Conservation (phyloP, 2,113 vertebrate species). For the Cryptomyrus ogoouensis region DNA sequence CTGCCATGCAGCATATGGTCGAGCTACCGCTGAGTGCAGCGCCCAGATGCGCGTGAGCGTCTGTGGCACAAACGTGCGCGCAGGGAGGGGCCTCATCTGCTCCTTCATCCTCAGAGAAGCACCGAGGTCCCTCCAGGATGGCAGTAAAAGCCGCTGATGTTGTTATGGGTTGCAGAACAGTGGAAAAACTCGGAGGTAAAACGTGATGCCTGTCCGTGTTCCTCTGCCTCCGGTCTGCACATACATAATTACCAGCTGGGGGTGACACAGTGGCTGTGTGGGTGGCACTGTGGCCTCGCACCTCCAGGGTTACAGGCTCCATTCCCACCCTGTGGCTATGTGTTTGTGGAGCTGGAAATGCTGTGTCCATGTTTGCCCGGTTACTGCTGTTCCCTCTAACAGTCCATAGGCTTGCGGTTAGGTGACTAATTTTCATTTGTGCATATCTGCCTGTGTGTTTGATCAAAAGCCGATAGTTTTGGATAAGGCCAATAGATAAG, state of each 20-base stretch:
- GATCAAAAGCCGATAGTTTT: background rate
- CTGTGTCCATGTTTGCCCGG: background rate
- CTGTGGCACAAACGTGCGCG: background rate
- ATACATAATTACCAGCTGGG: background rate
- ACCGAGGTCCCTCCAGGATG: background rate
- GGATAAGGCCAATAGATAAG: background rate
- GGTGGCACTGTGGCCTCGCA: background rate
- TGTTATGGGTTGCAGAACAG: background rate
- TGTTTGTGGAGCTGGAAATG: background rate
- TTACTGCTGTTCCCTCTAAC: background rate
- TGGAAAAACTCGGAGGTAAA: background rate
- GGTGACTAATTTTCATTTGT: background rate
- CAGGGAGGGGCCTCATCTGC: background rate
- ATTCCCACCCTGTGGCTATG: background rate
- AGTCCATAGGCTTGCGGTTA: background rate
- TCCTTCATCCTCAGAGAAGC: background rate
- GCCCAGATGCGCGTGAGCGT: background rate
- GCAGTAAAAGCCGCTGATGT: background rate
- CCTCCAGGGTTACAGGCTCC: background rate
- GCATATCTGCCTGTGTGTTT: background rate
- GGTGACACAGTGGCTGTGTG: background rate
- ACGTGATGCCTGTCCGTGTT: background rate
- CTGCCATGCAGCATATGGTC: background rate
- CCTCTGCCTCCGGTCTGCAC: background rate
- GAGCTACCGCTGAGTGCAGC: background rate